Evolutionary conservation across 1,140 invertebrate genomes (phyloP), one percentile per base, ranked within the genome.

Genomic region (Leptinotarsa defecta): DNA sequence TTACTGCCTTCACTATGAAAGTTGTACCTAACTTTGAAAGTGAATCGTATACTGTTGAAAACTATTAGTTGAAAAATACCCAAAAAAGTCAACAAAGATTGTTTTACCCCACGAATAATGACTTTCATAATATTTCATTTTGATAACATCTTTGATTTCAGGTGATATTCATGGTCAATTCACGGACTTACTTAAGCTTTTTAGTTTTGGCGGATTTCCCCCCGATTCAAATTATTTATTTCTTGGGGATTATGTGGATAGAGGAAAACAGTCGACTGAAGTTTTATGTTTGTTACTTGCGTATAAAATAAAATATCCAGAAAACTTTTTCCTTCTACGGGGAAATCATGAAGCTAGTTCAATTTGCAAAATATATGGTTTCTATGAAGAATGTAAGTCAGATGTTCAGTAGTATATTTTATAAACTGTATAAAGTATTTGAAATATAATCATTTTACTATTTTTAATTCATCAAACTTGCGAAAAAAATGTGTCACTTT

Each of bases 91-190:
- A 34, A 34, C 27, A 34, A 34, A 34, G 27, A 34, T 34, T 34
- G 27, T 2, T 34, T 34, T 34, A 1, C 27, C 27, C 5, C 27
- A 27, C 6, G 27, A 6, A 34, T 34, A 34, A 34, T 34, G 6
- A 34, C 27, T 34, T 34, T 34, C 27, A 2, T 34, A 34, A 34
- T 34, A 34, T 34, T 34, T 34, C 27, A 34, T 34, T 34, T 34
- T 6, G 1, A 27, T 5, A 43, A 43, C 8, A 43, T 11, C 8
- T 43, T 43, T 43, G 2, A 99, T 99, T 86, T 99, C 98, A 90
- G 98, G 97, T 85, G 97, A 98, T 87, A 98, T 99, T 83, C 97
- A 99, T 85, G 97, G 97, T 34, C 94, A 96, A 85, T 99, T 98
- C 86, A 92, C 91, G 84, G 97, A 99, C 88, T 88, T 99, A 71